phyloP scores from a whole-genome alignment of 53 echinoderm and acorn worm species.

The Apostichopus leukothele region DNA sequence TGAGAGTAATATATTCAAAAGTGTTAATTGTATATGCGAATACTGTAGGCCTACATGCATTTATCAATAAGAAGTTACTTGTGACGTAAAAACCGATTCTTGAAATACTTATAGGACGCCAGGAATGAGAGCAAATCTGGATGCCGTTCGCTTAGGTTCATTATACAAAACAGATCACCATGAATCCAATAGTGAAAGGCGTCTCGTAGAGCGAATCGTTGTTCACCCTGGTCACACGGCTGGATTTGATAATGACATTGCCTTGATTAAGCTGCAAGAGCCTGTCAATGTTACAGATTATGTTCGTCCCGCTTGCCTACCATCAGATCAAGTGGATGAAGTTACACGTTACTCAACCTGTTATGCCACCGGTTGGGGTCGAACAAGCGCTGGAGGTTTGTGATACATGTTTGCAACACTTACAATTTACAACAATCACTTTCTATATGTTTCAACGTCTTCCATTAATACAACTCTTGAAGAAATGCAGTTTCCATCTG shows the following conservation, averaged over 20 bases:
- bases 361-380: neutral
- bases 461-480: too few species aligned
- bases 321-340: neutral
- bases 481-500: too few species aligned
- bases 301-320: slow-evolving; percentile 54
- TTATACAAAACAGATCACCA: neutral
- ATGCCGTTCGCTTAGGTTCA: slow-evolving; percentile 39
- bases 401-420: too few species aligned
- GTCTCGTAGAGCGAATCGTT: slow-evolving; percentile 42
- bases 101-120: neutral
- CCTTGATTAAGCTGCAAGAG: slow-evolving; percentile 53
- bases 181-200: neutral
- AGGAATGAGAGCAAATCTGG: slow-evolving; percentile 13
- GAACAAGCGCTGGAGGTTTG: neutral
- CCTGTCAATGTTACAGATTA: slow-evolving; percentile 40
- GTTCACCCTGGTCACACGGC: slow-evolving; percentile 35
- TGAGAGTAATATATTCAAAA: too few species aligned
- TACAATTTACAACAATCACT: too few species aligned
- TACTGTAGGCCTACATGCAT: too few species aligned
- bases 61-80: too few species aligned
- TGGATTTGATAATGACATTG: slow-evolving; percentile 41
- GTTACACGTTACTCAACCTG: neutral
- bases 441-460: too few species aligned
- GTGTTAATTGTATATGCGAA: too few species aligned
- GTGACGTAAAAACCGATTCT: neutral